Base-by-base conservation (phyloP, 2,113 vertebrate genomes). In the Pelobates fuscus region DNA sequence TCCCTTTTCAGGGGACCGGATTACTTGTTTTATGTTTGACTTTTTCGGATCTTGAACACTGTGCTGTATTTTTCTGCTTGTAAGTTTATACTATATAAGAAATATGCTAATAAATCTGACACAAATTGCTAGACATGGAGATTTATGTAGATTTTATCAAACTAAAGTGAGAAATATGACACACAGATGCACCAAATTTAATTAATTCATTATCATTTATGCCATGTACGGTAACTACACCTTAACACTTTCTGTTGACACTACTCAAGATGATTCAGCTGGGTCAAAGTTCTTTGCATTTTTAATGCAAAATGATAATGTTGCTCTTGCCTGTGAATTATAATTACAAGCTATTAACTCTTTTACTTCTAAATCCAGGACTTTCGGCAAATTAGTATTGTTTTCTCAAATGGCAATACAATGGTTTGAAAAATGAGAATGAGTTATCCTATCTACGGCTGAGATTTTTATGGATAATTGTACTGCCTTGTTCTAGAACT, bases 161-260 rank as follows among this genome's bases (percentile, higher is more conserved):
- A 63, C 30, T 37, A 63, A 37, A 63, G 27, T 32, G 8, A 63
- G 60, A 60, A 60, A 63, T n/a, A 63, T 63, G 30, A 63, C 30
- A 49, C 30, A 63, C 29, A 63, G 18, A 23, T 37, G 11, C 8
- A 21, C 18, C n/a, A 10, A 63, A 63, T 63, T 63, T 32, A 37
- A 11, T 63, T 63, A 18, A 63, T 63, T 63, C 60, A 63, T 63
- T 63, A 63, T 37, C 15, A 32, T 63, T 60, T 63, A 20, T 20
- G 60, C 1, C 60, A 32, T 63, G 60, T 37, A 63, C 27, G 20
- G 29, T 63, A 63, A 63, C 60, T 63, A 37, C n/a, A 63, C 11
- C 10, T 63, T 63, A 63, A 63, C 60, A 63, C 27, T 30, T 37
- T 63, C 29, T 21, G 8, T 14, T 63, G 60, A 63, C 60, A 37